Conservation (phyloP, 2,797 vertebrate genomes). For the Oryzias dopingdopingensis region DNA sequence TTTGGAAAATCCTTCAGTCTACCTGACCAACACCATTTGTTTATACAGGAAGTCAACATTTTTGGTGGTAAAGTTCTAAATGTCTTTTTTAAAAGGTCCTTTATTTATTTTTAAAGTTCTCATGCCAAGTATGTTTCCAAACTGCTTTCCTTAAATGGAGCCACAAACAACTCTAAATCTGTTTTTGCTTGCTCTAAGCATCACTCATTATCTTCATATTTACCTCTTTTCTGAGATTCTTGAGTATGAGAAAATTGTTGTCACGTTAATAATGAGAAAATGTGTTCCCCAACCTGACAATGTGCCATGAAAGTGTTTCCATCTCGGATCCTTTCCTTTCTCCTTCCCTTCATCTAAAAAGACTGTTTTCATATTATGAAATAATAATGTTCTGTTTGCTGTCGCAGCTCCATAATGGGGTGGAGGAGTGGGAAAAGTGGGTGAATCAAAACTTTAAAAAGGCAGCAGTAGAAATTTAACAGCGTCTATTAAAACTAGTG, state of each 20-base stretch:
- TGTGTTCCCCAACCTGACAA: slow-evolving; percentile 48
- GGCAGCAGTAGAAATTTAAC: slow-evolving; percentile 65
- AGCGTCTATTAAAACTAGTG: slow-evolving; percentile 71
- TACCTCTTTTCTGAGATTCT: slow-evolving; percentile 36
- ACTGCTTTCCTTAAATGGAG: no score
- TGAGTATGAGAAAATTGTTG: slow-evolving; percentile 42
- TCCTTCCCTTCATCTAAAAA: slow-evolving; percentile 51
- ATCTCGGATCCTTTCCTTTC: slow-evolving; percentile 12
- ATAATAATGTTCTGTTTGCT: slow-evolving; percentile 77
- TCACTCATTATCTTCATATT: slow-evolving; percentile 23
- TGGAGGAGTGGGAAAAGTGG: slow-evolving; percentile 45
- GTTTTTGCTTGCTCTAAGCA: no score
- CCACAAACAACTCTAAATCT: no score
- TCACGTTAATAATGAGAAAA: slow-evolving; percentile 20
- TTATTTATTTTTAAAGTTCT: no score
- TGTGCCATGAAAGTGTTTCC: slow-evolving; percentile 51
- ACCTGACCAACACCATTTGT: no score
- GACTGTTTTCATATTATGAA: slow-evolving; percentile 71
- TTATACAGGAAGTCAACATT: no score
- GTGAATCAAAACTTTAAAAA: slow-evolving; percentile 77
- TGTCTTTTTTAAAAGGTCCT: no score
- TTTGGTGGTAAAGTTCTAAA: no score
- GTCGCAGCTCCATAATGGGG: slow-evolving; percentile 62
- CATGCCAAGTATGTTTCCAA: no score
- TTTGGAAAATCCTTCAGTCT: no score